phyloP scores from a whole-genome alignment of 2,113 vertebrate genomes.

The Psephotus haematonotus region DNA sequence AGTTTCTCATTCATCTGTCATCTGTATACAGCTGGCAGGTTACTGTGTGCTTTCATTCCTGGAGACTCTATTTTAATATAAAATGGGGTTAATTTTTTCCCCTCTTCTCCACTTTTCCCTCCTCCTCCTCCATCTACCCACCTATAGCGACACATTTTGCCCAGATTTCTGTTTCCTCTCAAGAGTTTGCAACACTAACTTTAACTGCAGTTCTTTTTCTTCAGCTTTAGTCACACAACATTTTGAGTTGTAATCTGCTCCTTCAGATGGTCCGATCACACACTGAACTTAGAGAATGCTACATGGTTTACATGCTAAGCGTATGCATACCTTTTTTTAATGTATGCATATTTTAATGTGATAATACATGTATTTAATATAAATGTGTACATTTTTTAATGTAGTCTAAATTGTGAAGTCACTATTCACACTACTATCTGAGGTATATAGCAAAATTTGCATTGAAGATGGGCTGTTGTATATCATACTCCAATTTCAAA shows the following conservation, averaged over 20 bases:
- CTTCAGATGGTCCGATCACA: background rate
- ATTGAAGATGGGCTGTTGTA: background rate
- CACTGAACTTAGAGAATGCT: background rate
- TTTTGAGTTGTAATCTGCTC: constrained; percentile 16
- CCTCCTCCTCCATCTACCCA: background rate
- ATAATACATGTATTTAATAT: background rate
- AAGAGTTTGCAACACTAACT: background rate
- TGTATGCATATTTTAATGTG: background rate
- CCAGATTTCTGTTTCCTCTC: background rate
- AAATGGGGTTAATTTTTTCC: no score
- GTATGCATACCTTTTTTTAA: background rate
- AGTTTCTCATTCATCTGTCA: constrained; percentile 40
- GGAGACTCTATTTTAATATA: background rate
- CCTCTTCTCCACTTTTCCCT: background rate
- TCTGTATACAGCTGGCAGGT: background rate
- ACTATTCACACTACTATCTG: background rate
- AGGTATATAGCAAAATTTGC: background rate
- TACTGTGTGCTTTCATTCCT: background rate
- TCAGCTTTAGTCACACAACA: background rate
- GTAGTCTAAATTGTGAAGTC: background rate
- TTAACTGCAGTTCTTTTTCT: background rate
- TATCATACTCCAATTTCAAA: background rate
- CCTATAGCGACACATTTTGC: background rate
- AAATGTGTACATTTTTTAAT: background rate
- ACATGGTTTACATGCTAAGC: background rate